phyloP scores from a whole-genome alignment of 2,888 invertebrate species.

The Eupithecia subumbrata region DNA sequence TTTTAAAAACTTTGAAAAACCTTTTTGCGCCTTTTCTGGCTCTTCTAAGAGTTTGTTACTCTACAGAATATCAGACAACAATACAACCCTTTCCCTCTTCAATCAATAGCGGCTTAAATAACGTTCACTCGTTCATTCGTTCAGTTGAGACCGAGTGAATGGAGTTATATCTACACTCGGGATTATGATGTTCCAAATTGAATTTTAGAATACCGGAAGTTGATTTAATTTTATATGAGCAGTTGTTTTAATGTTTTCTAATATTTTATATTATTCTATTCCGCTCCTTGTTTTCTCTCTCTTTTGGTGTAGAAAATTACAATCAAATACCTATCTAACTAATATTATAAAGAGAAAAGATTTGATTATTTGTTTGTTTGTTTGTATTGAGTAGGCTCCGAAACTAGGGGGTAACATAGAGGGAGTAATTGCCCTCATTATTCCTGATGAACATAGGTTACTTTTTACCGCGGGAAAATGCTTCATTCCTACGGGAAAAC shows the following conservation, averaged over 20 bases:
- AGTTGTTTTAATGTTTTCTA: neutral
- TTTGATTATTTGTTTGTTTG: no score
- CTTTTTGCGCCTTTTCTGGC: neutral
- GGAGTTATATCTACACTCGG: slow-evolving; percentile 1
- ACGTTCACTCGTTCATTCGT: slow-evolving; percentile 44
- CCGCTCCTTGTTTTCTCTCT: neutral
- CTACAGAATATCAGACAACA: slow-evolving; percentile 29
- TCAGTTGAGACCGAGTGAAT: slow-evolving; percentile 20
- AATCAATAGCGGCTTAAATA: slow-evolving; percentile 49
- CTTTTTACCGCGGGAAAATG: no score
- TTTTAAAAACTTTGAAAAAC: no score
- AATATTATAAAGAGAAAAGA: no score
- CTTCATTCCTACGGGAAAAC: no score
- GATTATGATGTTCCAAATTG: neutral
- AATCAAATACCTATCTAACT: no score
- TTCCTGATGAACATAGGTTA: no score
- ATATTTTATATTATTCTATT: neutral
- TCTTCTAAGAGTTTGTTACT: slow-evolving; percentile 8
- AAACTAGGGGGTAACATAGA: no score
- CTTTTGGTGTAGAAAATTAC: no score
- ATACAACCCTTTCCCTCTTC: slow-evolving; percentile 40
- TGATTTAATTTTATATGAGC: neutral
- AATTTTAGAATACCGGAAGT: neutral
- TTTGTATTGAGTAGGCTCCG: no score
- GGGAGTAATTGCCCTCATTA: no score